phyloP scores from a whole-genome alignment of 2,888 invertebrate species.

The Achlya flavicornis region DNA sequence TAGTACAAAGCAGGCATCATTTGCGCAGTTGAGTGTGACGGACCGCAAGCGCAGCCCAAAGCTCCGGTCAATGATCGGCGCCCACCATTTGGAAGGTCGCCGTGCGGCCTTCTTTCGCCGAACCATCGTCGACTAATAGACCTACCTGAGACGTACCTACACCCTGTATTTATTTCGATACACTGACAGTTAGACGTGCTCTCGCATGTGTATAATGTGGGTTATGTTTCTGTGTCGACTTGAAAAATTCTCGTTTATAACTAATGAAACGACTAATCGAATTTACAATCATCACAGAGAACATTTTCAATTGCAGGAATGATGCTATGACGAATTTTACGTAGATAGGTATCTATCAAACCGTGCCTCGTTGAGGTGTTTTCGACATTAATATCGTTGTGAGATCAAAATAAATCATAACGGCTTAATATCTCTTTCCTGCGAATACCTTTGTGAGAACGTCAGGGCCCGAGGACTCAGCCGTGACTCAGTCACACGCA shows the following conservation, averaged over 20 bases:
- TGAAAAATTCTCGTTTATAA: slow-evolving; percentile 61
- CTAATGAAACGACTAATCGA: slow-evolving; percentile 67
- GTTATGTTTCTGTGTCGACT: slow-evolving; percentile 77
- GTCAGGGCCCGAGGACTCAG: slow-evolving; percentile 52
- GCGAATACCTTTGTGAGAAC: slow-evolving; percentile 75
- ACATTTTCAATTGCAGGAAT: slow-evolving; percentile 55
- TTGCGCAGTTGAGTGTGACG: slow-evolving; percentile 54
- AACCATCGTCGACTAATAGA: slow-evolving; percentile 60
- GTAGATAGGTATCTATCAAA: slow-evolving; percentile 39
- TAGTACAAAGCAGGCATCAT: slow-evolving; percentile 30
- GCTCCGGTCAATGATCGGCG: slow-evolving; percentile 74
- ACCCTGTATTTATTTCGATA: slow-evolving; percentile 78
- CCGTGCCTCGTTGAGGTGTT: slow-evolving; percentile 38
- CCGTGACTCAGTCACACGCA: slow-evolving; percentile 60
- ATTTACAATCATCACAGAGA: slow-evolving; percentile 49
- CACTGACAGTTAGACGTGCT: slow-evolving; percentile 77
- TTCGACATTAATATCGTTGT: slow-evolving; percentile 52
- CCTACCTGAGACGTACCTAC: slow-evolving; percentile 52
- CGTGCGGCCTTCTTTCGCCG: slow-evolving; percentile 79
- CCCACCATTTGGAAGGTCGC: slow-evolving; percentile 79
- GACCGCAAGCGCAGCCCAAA: slow-evolving; percentile 47
- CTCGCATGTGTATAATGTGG: slow-evolving; percentile 77
- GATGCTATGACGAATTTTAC: slow-evolving; percentile 54
- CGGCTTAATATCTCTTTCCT: slow-evolving; percentile 71
- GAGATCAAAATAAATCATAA: slow-evolving; percentile 44